A percentile compares a stretch with the other conserved stretches of the same genome.
Evolutionary conservation across 2,113 vertebrate species (phyloP).

Genomic region (Petroica traversi): DNA sequence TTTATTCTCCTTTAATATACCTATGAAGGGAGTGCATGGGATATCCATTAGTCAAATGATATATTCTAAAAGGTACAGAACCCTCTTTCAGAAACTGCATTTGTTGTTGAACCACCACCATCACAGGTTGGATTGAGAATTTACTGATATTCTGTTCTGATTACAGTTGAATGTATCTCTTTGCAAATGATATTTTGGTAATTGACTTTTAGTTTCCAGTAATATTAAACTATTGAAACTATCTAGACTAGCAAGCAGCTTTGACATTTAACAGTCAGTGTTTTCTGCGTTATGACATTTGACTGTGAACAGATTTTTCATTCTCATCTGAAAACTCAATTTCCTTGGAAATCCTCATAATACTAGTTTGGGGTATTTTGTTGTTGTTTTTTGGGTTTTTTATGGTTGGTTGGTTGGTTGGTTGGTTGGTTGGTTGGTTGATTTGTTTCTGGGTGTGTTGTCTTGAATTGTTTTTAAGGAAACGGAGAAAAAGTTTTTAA

Average conservation of each 20-base stretch:
- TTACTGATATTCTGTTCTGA: not conserved
- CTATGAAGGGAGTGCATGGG: not conserved
- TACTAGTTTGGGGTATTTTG: fast-evolving
- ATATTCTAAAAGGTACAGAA: not conserved
- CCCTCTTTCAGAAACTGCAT: not conserved
- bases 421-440: fast-evolving
- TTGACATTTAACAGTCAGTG: not conserved
- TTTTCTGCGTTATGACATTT: not conserved
- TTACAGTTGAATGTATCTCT: not conserved
- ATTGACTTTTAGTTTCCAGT: not conserved
- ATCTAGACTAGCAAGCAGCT: not conserved
- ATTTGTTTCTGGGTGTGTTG: not conserved
- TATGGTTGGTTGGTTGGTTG: fast-evolving
- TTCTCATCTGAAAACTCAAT: not conserved
- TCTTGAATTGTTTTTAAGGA: not conserved
- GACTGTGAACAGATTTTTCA: not conserved
- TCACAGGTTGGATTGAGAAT: not conserved
- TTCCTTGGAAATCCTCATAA: not conserved
- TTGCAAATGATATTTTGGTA: not conserved
- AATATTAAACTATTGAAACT: not conserved
- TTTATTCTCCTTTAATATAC: not conserved
- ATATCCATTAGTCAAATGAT: not conserved
- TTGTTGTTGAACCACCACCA: not conserved
- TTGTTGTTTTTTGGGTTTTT: not conserved
- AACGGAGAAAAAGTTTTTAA: not conserved